Base-by-base conservation (phyloP, 37 sponge, comb jelly and placozoan species). In the Axinella damicornis region DNA sequence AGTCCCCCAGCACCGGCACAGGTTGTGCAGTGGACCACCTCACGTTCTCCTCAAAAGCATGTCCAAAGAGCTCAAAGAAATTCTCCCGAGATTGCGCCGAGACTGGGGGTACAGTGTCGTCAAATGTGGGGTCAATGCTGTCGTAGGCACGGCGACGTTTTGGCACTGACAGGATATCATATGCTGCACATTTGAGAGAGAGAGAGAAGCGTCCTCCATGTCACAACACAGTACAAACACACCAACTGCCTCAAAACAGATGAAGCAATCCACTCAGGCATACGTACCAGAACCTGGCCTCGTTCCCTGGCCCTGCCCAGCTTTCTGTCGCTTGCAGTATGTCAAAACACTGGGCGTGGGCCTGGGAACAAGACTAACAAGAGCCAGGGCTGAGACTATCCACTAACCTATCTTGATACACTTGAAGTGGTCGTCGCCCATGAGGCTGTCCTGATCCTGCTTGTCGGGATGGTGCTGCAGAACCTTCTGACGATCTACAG, bases 401-500 rank as follows among this genome's bases (percentile, higher is more conserved):
- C 46, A 77, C 85, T 40, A 20, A 88, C 93, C 93, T 73, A 85
- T 93, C 75, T 93, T 84, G 62, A 97, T 95, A 72, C 98, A 97
- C 25, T 90, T 92, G 74, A 97, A 97, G n/a, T 64, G 70, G 46
- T 85, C 91, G 31, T 92, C 93, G 30, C 92, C 85, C 41, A 83
- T 88, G 46, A 16, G 35, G 20, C 20, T 74, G 71, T 55, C 41
- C 67, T 65, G 85, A 32, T 22, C 59, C 69, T 89, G 92, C 58
- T 98, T 98, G 74, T 98, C 99, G 76, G 99, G 99, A 70, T 98
- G 99, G 63, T 96, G 92, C 65, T 81, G 77, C 65, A 96, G 60
- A 20, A 94, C 97, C 54, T 85, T 90, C 63, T 95, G 78, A 17
- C 92, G 76, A 61, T 91, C 93, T 93, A 62, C 35, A 16, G 33